A percentile compares a stretch with the other conserved stretches of the same genome.
These are phyloP conservation scores for Potorous gilbertii DNA, from an alignment of 2,797 vertebrate species.

Conservation along the genomic window DNA sequence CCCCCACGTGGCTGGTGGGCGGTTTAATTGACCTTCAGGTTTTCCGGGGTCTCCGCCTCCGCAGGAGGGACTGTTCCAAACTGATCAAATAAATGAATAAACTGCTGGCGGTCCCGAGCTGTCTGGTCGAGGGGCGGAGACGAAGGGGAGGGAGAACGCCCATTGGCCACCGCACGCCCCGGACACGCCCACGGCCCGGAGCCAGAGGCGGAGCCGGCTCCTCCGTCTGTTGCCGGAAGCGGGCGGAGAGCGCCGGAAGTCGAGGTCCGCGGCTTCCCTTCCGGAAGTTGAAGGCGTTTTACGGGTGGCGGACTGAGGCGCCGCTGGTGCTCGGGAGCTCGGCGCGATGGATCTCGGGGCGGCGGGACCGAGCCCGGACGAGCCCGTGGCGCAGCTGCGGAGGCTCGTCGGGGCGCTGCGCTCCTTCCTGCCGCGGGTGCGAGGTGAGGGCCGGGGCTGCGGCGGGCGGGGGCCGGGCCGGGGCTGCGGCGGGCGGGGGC, in stretches of 20 bases:
- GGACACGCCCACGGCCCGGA: neutral
- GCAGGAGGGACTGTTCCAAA: constrained; percentile 29
- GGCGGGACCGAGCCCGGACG: neutral
- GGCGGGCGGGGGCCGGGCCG: neutral
- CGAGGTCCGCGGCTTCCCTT: accelerated
- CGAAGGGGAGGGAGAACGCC: neutral
- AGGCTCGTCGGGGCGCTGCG: constrained; percentile 72
- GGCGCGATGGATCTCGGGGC: neutral
- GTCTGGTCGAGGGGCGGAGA: neutral
- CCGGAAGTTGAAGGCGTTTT: neutral
- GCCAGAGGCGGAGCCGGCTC: neutral
- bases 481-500: constrained; percentile 23
- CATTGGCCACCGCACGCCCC: neutral
- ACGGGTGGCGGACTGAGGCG: neutral
- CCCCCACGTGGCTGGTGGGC: neutral
- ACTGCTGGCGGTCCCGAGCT: neutral
- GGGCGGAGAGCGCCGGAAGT: neutral
- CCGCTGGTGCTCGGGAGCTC: neutral
- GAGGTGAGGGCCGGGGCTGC: constrained; percentile 67
- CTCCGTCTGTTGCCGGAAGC: constrained; percentile 58
- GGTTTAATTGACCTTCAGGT: neutral
- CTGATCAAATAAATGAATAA: constrained; percentile 61
- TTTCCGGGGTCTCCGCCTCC: constrained; percentile 31
- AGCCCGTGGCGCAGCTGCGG: constrained; percentile 65
- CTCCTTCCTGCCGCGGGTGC: constrained; percentile 72